Evolutionary conservation across 2,888 invertebrate genomes (phyloP), one percentile per base, ranked within the genome.

Genomic region (Branchellion lobata): DNA sequence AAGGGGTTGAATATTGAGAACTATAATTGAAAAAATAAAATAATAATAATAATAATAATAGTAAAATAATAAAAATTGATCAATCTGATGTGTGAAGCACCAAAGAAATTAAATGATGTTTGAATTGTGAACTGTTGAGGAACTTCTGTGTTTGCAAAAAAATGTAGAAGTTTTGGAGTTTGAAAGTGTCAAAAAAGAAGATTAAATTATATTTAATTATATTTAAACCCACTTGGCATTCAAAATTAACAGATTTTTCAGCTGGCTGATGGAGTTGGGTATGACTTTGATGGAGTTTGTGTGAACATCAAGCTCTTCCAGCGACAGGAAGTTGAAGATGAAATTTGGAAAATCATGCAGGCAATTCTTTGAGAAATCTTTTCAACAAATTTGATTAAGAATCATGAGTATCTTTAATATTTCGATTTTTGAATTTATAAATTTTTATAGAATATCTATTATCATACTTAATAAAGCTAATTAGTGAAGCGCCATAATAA

Each of bases 261-360:
- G 90, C 87, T 91, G 91, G 81, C 91, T 91, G 81, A 96, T 91
- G 47, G 92, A 91, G 85, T 94, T 93, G 79, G 96, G 95, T 86
- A 96, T 92, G 85, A 91, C 91, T 86, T 94, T 91, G 86, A 96
- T 93, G 83, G 93, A 91, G 90, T 96, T 96, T 90, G 95, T 94
- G 88, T 95, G 94, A 84, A 94, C 91, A 85, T 93, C 91, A 83
- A 96, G 90, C 85, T 92, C 92, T 90, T 96, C 96, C 88, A 96
- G 90, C 88, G 93, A 95, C 84, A 92, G 90, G 88, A 93, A 95
- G 27, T 92, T 91, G 82, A 94, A 94, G 83, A 96, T 90, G 90
- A 95, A 95, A 86, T 92, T 91, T 79, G 96, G 96, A 85, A 96
- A 89, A 89, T 96, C 96, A 87, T 91, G 91, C 88, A 96, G 93